A percentile compares a stretch with the other conserved stretches of the same genome.
Conservation (phyloP, 1,140 invertebrate genomes). For the Bombus difficillimus region DNA sequence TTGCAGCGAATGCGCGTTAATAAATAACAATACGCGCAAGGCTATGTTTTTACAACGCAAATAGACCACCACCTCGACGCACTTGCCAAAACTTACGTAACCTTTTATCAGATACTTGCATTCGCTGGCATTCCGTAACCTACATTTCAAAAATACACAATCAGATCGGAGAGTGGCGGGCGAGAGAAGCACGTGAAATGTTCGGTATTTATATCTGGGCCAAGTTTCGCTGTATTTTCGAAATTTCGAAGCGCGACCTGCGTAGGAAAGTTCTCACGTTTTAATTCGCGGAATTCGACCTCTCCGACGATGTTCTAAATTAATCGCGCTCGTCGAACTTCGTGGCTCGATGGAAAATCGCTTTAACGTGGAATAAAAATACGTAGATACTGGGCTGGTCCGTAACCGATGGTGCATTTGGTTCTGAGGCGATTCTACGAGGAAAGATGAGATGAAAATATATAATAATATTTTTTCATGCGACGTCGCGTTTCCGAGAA, state of each 20-base stretch:
- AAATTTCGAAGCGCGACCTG: neutral
- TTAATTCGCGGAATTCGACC: neutral
- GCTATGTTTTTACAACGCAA: slow-evolving; percentile 29
- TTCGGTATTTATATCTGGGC: slow-evolving; percentile 28
- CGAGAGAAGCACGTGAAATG: slow-evolving; percentile 29
- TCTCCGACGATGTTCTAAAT: neutral
- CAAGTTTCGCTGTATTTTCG: slow-evolving; percentile 9
- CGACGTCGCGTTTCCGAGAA: too few relatives aligned
- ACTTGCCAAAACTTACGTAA: slow-evolving; percentile 49
- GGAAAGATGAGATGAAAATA: too few relatives aligned
- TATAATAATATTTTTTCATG: too few relatives aligned
- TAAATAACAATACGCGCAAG: slow-evolving; percentile 29
- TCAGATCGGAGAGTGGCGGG: slow-evolving; percentile 3
- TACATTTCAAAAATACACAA: slow-evolving; percentile 47
- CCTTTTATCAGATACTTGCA: slow-evolving; percentile 45
- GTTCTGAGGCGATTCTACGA: too few relatives aligned
- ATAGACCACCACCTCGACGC: slow-evolving; percentile 3
- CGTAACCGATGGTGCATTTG: too few relatives aligned
- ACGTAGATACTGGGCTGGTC: too few relatives aligned
- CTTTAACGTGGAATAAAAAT: too few relatives aligned
- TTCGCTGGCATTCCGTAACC: slow-evolving; percentile 45
- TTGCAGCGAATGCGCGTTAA: neutral
- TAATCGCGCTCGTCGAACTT: neutral
- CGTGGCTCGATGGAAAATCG: too few relatives aligned
- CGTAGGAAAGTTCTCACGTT: neutral